Evolutionary conservation across 2,888 invertebrate species (phyloP).

Genomic region (Hydropsyche betteni): DNA sequence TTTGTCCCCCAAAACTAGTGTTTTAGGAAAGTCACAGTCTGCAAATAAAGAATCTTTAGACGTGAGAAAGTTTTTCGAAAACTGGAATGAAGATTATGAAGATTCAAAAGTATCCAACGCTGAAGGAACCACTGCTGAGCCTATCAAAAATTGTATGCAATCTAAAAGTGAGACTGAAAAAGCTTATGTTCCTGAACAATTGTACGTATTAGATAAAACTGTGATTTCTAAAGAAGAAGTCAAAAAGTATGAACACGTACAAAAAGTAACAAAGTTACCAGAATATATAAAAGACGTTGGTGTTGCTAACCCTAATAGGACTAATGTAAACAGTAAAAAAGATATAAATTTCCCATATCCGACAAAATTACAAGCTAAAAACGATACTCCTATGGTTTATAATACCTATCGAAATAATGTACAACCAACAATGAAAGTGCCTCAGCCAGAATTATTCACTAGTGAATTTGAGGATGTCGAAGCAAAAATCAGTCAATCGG

Average conservation of each 20-base stretch:
- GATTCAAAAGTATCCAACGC: conserved; percentile 53
- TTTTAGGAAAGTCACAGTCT: conserved; percentile 2
- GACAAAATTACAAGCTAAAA: conserved; percentile 1
- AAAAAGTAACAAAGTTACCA: conserved; percentile 65
- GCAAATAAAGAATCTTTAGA: conserved; percentile 54
- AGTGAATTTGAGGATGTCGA: conserved; percentile 59
- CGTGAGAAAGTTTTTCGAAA: conserved; percentile 64
- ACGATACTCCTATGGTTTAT: neutral
- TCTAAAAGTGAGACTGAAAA: neutral
- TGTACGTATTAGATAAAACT: conserved; percentile 64
- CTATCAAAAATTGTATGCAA: neutral
- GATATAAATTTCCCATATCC: neutral
- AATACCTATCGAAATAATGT: conserved; percentile 13
- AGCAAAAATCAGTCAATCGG: conserved; percentile 66
- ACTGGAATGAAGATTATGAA: conserved; percentile 67
- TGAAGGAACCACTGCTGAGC: neutral
- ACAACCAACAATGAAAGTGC: conserved; percentile 22
- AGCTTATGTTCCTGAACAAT: conserved; percentile 58
- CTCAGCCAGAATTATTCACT: neutral
- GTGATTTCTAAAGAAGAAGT: conserved; percentile 65
- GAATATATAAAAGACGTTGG: conserved; percentile 63
- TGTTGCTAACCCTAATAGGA: neutral
- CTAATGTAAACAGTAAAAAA: neutral
- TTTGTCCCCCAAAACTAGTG: conserved; percentile 53
- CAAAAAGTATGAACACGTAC: conserved; percentile 65